Base-by-base conservation (phyloP, 2,797 vertebrate species). In the Falco concolor region DNA sequence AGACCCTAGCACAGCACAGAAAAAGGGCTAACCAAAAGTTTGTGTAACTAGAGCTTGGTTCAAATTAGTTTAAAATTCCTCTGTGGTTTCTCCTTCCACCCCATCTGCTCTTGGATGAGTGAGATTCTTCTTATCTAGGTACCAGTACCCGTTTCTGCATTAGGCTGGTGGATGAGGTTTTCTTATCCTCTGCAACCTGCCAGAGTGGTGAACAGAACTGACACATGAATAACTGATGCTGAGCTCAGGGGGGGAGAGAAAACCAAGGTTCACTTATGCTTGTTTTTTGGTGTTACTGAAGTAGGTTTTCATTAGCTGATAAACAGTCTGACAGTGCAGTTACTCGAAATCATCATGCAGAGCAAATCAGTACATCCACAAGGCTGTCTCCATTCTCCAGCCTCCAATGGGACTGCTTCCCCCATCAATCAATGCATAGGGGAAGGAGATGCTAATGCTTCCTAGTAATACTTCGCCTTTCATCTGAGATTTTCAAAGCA, bases 231-330 rank as follows among this genome's bases (percentile, higher is more conserved):
- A 95, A 95, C 6, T 0, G 64, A 95, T 81, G 84, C 68, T 56
- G 10, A 10, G 45, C 19, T 20, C n/a, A 57, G 68, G 50, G 72
- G 56, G 63, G n/a, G 21, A 4, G 3, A 40, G 3, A 40, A 93
- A 93, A 28, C 45, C 69, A 80, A 84, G 84, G 45, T 81, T 91
- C 88, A 74, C 67, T 79, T 93, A 65, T 38, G 42, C 78, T 70
- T 72, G 50, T 36, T n/a, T 70, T 86, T 82, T 34, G n/a, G 44
- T 70, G 49, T 73, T 89, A 84, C 15, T 61, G 84, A 96, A 95
- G 88, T 47, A 93, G 80, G 90, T 96, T 96, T 98, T 96, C 95
- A 96, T 94, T 96, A 91, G 84, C 68, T 87, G 81, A 92, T 95
- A 97, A 97, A 87, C 78, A 72, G 64, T 73, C 63, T 13, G 47